Conservation (phyloP, 2,113 vertebrate genomes). For the Epinephelus cyanopodus region DNA sequence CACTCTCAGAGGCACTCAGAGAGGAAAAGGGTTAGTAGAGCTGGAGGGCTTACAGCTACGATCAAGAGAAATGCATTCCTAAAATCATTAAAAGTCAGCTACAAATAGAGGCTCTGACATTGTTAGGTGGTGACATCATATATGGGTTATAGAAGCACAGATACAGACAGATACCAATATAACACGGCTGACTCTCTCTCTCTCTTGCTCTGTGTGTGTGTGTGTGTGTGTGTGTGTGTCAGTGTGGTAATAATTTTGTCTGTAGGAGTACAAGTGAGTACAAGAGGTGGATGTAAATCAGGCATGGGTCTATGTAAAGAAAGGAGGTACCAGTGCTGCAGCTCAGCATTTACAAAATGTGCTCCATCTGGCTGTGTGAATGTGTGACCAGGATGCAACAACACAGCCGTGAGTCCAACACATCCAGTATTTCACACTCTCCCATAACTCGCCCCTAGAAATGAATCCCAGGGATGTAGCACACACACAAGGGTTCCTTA, state of each 20-base stretch:
- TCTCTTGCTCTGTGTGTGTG: too few species aligned
- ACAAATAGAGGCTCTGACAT: background rate
- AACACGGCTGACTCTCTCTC: background rate
- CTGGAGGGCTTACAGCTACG: background rate
- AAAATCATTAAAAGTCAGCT: slow-evolving; percentile 19
- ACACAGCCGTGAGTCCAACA: background rate
- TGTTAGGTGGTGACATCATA: background rate
- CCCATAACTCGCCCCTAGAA: background rate
- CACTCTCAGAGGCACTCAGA: background rate
- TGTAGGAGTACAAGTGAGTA: background rate
- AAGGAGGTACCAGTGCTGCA: background rate
- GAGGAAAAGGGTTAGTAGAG: background rate
- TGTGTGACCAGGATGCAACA: background rate
- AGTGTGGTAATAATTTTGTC: background rate
- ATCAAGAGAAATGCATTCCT: background rate
- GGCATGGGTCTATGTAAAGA: background rate
- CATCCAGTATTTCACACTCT: slow-evolving; percentile 11
- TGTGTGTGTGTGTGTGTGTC: background rate
- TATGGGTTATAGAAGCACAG: background rate
- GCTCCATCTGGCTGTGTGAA: slow-evolving; percentile 19
- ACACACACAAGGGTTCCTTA: background rate
- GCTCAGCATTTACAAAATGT: slow-evolving; percentile 1
- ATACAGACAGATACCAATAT: slow-evolving; percentile 1
- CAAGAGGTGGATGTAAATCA: background rate
- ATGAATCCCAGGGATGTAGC: slow-evolving; percentile 18